Percentiles rank a stretch among this genome's conserved stretches.
These are phyloP conservation scores for Ctenopoma multispine DNA, from an alignment of 2,797 vertebrate genomes.

Conservation along the genomic window DNA sequence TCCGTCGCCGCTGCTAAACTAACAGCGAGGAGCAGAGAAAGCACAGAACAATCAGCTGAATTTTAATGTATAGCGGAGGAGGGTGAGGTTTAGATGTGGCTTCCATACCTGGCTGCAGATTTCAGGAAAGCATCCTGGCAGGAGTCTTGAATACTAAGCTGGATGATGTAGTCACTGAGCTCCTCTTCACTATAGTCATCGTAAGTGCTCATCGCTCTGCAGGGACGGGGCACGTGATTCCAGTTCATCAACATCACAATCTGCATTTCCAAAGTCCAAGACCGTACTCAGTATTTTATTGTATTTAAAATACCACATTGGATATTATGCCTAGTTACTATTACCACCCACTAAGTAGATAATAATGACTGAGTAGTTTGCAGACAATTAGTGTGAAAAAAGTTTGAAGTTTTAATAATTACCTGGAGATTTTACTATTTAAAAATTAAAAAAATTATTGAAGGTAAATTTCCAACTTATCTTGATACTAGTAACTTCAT, in stretches of 20 bases:
- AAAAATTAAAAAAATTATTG: too few species aligned
- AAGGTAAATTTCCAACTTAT: too few species aligned
- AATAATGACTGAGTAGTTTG: too few species aligned
- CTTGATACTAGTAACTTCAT: too few species aligned
- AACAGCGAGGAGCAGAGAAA: constrained; percentile 15
- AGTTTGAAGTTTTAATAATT: too few species aligned
- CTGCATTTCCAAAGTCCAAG: neutral
- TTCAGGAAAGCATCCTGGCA: constrained; percentile 73
- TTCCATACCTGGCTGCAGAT: constrained; percentile 81
- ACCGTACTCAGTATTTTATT: neutral
- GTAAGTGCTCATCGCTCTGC: constrained; percentile 77
- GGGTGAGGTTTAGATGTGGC: neutral
- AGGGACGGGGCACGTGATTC: neutral
- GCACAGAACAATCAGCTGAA: constrained; percentile 3
- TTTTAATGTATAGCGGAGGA: neutral
- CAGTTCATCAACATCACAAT: neutral
- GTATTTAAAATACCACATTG: neutral
- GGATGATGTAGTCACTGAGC: constrained; percentile 81
- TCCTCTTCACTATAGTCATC: constrained; percentile 82
- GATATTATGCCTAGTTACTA: too few species aligned
- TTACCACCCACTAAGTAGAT: too few species aligned
- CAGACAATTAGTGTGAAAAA: too few species aligned
- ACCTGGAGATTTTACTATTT: too few species aligned
- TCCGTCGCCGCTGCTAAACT: constrained; percentile 83
- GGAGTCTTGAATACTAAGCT: constrained; percentile 86